Evolutionary conservation across 2,888 invertebrate species (phyloP).

Genomic region (Agonopterix subpropinquella): DNA sequence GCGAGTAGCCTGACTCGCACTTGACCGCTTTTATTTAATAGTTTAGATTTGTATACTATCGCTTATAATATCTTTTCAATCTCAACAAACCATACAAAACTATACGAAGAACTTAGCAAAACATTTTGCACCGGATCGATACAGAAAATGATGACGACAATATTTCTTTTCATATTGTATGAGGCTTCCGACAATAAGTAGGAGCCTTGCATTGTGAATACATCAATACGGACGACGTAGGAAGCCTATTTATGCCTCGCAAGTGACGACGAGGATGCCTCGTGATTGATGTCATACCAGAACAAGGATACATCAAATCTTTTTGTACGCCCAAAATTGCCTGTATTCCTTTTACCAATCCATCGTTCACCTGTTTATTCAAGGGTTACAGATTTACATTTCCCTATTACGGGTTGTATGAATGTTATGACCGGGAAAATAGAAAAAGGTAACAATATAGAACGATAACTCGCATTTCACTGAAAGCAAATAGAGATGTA

Average conservation of each 20-base stretch:
- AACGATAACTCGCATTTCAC: too few relatives aligned
- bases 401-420: background rate
- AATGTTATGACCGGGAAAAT: too few relatives aligned
- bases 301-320: constrained; percentile 41
- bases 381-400: background rate
- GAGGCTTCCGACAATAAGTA: constrained; percentile 34
- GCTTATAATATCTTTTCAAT: too few relatives aligned
- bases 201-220: constrained; percentile 47
- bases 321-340: constrained; percentile 38
- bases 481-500: constrained; percentile 4
- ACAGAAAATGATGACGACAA: constrained; percentile 23
- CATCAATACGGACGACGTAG: constrained; percentile 50
- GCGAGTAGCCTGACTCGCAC: too few relatives aligned
- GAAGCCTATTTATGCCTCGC: constrained; percentile 53
- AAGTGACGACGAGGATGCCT: constrained; percentile 44
- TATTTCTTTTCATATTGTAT: constrained; percentile 24
- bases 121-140: too few relatives aligned
- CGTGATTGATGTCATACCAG: constrained; percentile 55
- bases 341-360: constrained; percentile 24
- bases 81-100: too few relatives aligned
- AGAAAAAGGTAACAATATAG: too few relatives aligned
- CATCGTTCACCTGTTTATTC: constrained; percentile 14
- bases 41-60: too few relatives aligned
- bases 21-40: too few relatives aligned
- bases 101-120: too few relatives aligned